Evolutionary conservation across 2,888 invertebrate genomes (phyloP).

Genomic region (Neuroscelio doddi): DNA sequence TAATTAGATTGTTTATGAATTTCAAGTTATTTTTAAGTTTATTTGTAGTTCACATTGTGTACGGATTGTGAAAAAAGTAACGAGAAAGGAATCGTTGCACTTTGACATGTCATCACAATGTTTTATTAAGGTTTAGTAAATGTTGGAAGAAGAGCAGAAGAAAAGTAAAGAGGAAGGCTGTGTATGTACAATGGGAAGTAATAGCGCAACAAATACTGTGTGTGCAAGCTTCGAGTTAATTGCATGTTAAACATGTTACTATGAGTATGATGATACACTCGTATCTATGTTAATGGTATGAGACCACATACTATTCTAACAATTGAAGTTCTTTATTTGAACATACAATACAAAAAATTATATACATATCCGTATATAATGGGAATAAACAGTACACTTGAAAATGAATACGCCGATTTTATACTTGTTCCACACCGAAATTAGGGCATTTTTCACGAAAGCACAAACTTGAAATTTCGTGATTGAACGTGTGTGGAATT

Average conservation of each 20-base stretch:
- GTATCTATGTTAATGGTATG: slow-evolving; percentile 68
- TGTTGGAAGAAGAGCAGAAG: slow-evolving; percentile 29
- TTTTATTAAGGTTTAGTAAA: slow-evolving; percentile 34
- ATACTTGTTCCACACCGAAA: slow-evolving; percentile 21
- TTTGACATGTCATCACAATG: slow-evolving; percentile 28
- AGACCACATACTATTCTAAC: slow-evolving; percentile 59
- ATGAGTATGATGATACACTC: slow-evolving; percentile 67
- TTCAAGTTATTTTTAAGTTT: too few relatives aligned
- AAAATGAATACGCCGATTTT: slow-evolving; percentile 43
- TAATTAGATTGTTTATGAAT: too few relatives aligned
- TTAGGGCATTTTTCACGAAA: slow-evolving; percentile 8
- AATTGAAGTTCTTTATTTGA: slow-evolving; percentile 67
- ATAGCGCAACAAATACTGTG: slow-evolving; percentile 70
- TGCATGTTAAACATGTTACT: slow-evolving; percentile 72
- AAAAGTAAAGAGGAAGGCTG: slow-evolving; percentile 57
- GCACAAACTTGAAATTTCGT: too few relatives aligned
- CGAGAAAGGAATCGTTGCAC: slow-evolving; percentile 36
- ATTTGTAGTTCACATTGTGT: not conserved
- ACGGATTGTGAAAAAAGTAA: not conserved
- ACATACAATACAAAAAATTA: slow-evolving; percentile 63
- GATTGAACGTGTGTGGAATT: not conserved
- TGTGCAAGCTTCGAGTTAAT: slow-evolving; percentile 71
- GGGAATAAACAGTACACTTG: slow-evolving; percentile 63
- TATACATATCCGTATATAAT: slow-evolving; percentile 69
- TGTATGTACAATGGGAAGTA: slow-evolving; percentile 67